Percentiles rank a stretch among this genome's conserved stretches.
phyloP scores from a whole-genome alignment of 2,113 vertebrate genomes.

The Triplophysa siluroides region DNA sequence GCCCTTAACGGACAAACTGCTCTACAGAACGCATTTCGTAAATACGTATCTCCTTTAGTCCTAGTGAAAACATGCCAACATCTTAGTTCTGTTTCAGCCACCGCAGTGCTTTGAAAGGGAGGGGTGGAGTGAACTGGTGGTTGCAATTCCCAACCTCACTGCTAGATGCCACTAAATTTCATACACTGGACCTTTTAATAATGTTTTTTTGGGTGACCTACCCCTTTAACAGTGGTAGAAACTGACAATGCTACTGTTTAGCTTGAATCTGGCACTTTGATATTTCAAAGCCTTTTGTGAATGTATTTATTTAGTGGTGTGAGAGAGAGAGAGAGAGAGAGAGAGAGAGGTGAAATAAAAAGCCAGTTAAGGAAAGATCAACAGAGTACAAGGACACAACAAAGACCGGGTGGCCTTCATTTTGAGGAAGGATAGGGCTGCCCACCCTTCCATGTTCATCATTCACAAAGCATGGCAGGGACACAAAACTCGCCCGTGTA shows the following conservation, averaged over 20 bases:
- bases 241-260: background rate
- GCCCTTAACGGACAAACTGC: too few species aligned
- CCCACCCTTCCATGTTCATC: conserved; percentile 39
- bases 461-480: conserved; percentile 9
- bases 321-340: background rate
- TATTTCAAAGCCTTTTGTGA: background rate
- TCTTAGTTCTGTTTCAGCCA: too few species aligned
- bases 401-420: conserved; percentile 28
- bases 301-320: background rate
- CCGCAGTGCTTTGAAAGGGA: too few species aligned
- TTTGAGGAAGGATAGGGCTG: conserved; percentile 50
- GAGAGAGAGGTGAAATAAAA: background rate
- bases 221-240: background rate
- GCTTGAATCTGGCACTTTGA: background rate
- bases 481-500: background rate
- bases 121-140: too few species aligned
- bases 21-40: too few species aligned
- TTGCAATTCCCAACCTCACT: too few species aligned
- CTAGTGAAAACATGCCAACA: too few species aligned
- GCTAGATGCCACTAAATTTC: too few species aligned
- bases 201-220: background rate
- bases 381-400: conserved; percentile 10
- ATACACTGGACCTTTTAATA: too few species aligned
- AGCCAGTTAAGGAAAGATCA: background rate
- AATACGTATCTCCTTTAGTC: too few species aligned